phyloP scores from a whole-genome alignment of 92 coral and sea anemone species.

The Montipora capitata region DNA sequence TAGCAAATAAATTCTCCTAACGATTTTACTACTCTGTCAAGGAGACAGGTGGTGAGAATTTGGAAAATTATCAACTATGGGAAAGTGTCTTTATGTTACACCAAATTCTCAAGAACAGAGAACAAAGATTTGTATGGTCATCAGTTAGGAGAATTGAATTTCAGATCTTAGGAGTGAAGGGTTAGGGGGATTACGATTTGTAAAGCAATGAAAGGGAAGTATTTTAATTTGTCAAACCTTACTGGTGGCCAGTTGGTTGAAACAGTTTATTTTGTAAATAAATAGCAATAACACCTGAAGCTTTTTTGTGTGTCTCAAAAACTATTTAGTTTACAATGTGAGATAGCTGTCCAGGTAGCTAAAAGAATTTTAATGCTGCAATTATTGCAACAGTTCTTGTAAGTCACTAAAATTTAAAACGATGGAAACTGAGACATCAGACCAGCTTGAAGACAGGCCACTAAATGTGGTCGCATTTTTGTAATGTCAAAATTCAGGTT shows the following conservation, averaged over 20 bases:
- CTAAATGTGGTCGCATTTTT: no score
- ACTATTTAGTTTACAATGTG: background rate
- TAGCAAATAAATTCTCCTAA: no score
- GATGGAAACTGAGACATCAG: conserved; percentile 21
- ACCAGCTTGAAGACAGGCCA: conserved; percentile 41
- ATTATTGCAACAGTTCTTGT: background rate
- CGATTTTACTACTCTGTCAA: no score
- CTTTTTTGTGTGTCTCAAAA: conserved; percentile 9
- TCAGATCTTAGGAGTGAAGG: background rate
- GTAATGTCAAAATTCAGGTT: no score
- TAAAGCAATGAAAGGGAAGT: conserved; percentile 39
- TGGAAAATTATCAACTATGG: no score
- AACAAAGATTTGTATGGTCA: no score
- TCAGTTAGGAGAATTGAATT: no score
- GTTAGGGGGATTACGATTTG: conserved; percentile 33
- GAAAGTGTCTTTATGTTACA: no score
- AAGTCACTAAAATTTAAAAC: background rate
- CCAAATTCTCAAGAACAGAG: no score
- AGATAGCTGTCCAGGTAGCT: conserved; percentile 12
- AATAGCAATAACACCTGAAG: conserved; percentile 23
- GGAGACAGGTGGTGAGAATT: no score
- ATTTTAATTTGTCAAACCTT: conserved; percentile 32
- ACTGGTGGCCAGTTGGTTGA: conserved; percentile 33
- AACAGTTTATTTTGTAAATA: conserved; percentile 43
- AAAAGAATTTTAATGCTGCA: conserved; percentile 1